phyloP scores from a whole-genome alignment of 2,888 invertebrate genomes.

The Thalpophila matura region DNA sequence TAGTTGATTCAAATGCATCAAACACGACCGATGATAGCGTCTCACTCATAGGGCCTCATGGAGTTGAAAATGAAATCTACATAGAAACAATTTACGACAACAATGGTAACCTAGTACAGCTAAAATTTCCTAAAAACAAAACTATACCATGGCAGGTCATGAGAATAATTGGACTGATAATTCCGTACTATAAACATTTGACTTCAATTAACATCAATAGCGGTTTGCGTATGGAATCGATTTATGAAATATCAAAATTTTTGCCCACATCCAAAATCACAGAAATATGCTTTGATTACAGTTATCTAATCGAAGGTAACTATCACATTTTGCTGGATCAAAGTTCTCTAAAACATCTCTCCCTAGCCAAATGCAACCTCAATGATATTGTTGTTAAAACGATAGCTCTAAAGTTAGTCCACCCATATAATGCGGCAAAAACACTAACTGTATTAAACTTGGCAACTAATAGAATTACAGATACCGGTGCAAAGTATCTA shows the following conservation, averaged over 20 bases:
- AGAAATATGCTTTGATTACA: constrained; percentile 74
- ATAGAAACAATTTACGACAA: constrained; percentile 68
- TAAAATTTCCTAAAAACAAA: constrained; percentile 71
- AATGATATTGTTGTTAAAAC: constrained; percentile 68
- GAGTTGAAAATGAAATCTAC: neutral
- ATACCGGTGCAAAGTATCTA: constrained; percentile 71
- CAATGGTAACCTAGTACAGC: constrained; percentile 65
- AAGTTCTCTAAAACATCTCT: constrained; percentile 69
- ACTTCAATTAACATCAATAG: constrained; percentile 67
- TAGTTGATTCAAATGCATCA: too few species aligned
- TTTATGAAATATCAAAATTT: constrained; percentile 74
- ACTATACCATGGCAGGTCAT: constrained; percentile 69
- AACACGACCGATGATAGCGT: too few species aligned
- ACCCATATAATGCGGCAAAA: constrained; percentile 69
- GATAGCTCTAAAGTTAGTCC: constrained; percentile 65
- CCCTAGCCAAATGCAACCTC: constrained; percentile 76
- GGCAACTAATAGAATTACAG: constrained; percentile 77
- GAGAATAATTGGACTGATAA: constrained; percentile 69
- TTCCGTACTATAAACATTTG: constrained; percentile 68
- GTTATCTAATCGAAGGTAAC: constrained; percentile 67
- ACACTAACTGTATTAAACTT: constrained; percentile 72
- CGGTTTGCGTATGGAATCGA: constrained; percentile 62
- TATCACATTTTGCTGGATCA: constrained; percentile 71
- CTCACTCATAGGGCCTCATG: too few species aligned
- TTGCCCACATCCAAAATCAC: constrained; percentile 71